Conservation (phyloP, 2,888 invertebrate genomes). For the Amblyteles armatorius region DNA sequence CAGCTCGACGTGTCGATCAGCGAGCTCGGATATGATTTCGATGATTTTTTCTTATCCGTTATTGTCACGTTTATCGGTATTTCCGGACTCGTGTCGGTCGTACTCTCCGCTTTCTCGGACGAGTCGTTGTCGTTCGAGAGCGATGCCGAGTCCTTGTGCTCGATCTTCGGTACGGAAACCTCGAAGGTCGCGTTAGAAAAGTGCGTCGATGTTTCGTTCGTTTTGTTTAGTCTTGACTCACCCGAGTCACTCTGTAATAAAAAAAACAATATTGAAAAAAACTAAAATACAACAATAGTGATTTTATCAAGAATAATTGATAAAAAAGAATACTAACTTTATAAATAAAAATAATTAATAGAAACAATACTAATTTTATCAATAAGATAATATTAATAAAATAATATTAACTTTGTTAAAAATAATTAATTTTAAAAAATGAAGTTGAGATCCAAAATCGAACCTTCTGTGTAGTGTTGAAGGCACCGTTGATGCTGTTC, state of each 20-base stretch:
- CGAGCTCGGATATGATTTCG: slow-evolving; percentile 61
- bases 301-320: neutral
- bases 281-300: slow-evolving; percentile 7
- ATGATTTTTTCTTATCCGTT: slow-evolving; percentile 78
- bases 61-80: slow-evolving; percentile 82
- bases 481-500: slow-evolving; percentile 80
- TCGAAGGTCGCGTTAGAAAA: slow-evolving; percentile 82
- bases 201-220: slow-evolving; percentile 74
- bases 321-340: slow-evolving; percentile 6
- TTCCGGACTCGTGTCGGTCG: slow-evolving; percentile 75
- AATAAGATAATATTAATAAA: no score
- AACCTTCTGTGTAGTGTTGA: slow-evolving; percentile 80
- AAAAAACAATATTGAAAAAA: neutral
- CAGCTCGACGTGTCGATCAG: slow-evolving; percentile 64
- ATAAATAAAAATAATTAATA: neutral
- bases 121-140: slow-evolving; percentile 77
- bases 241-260: slow-evolving; percentile 77
- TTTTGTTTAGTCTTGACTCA: slow-evolving; percentile 76
- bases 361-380: neutral
- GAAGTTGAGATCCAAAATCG: slow-evolving; percentile 16
- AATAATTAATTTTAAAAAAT: neutral
- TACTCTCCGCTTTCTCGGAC: slow-evolving; percentile 77
- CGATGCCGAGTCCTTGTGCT: slow-evolving; percentile 76
- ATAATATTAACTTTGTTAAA: no score
- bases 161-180: slow-evolving; percentile 79